Evolutionary conservation across 1,140 invertebrate genomes (phyloP), one percentile per base, ranked within the genome.

Genomic region (Asbolus verrucosus): DNA sequence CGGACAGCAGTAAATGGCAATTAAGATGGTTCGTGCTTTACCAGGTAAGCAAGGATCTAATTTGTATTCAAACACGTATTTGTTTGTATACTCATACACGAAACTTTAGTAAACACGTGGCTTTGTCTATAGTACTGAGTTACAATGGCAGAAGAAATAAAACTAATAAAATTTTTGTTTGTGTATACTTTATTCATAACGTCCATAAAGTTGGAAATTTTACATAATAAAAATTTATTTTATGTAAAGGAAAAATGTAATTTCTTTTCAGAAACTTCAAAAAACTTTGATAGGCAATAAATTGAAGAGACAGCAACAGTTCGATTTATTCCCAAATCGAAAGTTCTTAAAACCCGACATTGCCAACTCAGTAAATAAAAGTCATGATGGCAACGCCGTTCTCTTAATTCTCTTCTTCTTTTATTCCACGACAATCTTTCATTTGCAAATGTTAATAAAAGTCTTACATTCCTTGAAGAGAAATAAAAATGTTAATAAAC

Each of bases 1-100:
- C 92, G 0, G 94, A 96, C 79, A 92, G 87, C 68, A 89, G 87
- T 62, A 95, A 95, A 82, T 97, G 95, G 95, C 94, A 96, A 81
- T 83, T 92, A 33, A 83, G 94, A 24, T 97, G 92, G 89, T 97
- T 97, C 80, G 87, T 94, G 15, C 86, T 97, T 1, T 97, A 96
- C 80, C 95, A 97, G 88, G 92, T 93, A 79, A 81, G 80, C 65
- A n/a, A 19, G 16, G 16, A 15, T 15, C 13, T 14, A 9, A 18
- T 36, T 36, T 36, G 11, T 36, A 36, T 36, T 16, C 39, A 43
- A 15, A 15, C 39, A 5, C 21, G 0, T 9, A 9, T 8, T 21
- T 46, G 14, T 19, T n/a, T 19, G 5, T 19, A 6, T 46, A 18
- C n/a, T n/a, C n/a, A n/a, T n/a, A n/a, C n/a, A n/a, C n/a, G 18